Evolutionary conservation across 2,888 invertebrate genomes (phyloP), one percentile per base, ranked within the genome.

Genomic region (Catocala fraxini): DNA sequence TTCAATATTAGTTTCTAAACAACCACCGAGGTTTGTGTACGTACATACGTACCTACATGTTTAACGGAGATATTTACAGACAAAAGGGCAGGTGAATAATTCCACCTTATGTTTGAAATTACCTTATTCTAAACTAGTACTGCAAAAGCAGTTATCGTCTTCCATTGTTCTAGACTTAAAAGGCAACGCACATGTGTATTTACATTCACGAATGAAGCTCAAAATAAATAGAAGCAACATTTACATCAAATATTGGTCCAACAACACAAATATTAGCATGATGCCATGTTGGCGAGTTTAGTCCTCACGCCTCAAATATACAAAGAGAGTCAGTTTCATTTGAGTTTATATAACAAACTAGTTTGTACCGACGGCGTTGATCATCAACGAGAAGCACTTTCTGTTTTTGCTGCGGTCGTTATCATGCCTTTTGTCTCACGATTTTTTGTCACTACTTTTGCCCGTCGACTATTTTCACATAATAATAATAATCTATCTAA

Each of bases 291-390:
- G 34, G 34, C 33, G 33, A 49, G 48, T 49, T 49, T 10, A 25
- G 34, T 33, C 25, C 48, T 49, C 48, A 49, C 48, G 48, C 48
- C 34, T 49, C 34, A n/a, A 34, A 49, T 49, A 34, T 49, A 49
- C 64, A 65, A 51, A 51, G 63, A 63, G 59, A 52, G n/a, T 46
- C 34, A 64, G 59, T 64, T 56, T 56, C 42, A 72, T 65, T 60
- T 60, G 58, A 52, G 65, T 65, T 68, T 59, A 56, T 54, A 49
- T 25, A 25, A 43, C 65, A 68, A 71, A 72, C 70, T 72, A 71
- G 72, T 58, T 68, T 61, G 58, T 11, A 64, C 69, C 65, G 10
- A 58, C 65, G 72, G 70, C 69, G 56, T 11, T 25, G 25, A 1
- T 25, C 25, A 4, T 25, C 25, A 25, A 25, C 25, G 25, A 25